Evolutionary conservation across 2,888 invertebrate species (phyloP), one percentile per base, ranked within the genome.

Genomic region (Acleris cristana): DNA sequence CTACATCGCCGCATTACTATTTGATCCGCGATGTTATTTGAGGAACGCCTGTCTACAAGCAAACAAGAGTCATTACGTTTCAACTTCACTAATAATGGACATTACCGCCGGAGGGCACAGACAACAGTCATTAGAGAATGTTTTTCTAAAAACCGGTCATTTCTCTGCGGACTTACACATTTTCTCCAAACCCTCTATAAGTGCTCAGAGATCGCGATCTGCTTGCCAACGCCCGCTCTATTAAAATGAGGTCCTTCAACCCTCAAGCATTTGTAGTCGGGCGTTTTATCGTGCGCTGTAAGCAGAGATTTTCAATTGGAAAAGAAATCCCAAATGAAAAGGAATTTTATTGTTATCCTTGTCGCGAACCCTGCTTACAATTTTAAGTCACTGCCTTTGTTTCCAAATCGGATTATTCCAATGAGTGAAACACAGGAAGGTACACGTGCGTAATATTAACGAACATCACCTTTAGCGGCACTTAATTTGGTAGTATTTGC

Each of bases 201-300:
- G 66, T 34, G 61, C 21, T 44, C 45, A 5, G 56, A 51, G 56
- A 61, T 52, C 60, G 34, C 34, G 34, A 34, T 34, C 34, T 55
- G 61, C 61, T 56, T 51, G 61, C 66, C 61, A 62, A 66, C 61
- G 61, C 66, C 66, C 61, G 66, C 56, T 66, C 61, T 62, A 66
- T 66, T 66, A 61, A 61, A 66, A 66, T 66, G 61, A 62, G 66
- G 66, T 62, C 56, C 66, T 66, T 66, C 56, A 66, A 66, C 66
- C 66, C 61, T 66, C 61, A 56, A 62, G 66, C 61, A 62, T 61
- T 66, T 62, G 61, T 57, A 57, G 61, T 57, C 56, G 52, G 55
- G 56, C 44, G 61, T 51, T 57, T 62, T 62, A 62, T 66, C 56
- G 56, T 61, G 60, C 66, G 57, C 66, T 52, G 66, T 57, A 66